Evolutionary conservation across 2,113 vertebrate genomes (phyloP).

Genomic region (Gobiocypris rarus): DNA sequence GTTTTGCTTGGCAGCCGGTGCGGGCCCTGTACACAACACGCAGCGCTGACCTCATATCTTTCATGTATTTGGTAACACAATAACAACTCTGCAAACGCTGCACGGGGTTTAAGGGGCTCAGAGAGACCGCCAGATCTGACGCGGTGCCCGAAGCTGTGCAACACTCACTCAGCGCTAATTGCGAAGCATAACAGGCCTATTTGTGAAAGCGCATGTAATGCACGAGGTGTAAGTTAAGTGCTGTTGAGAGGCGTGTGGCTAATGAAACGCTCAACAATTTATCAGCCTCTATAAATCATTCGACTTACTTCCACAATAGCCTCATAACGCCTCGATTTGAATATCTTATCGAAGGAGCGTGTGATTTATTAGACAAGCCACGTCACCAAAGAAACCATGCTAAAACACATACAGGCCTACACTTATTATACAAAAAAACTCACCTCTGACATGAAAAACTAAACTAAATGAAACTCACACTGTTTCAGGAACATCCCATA

Average conservation of each 20-base stretch:
- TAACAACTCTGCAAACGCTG: conserved; percentile 52
- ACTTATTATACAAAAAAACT: not conserved
- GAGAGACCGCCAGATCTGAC: conserved; percentile 50
- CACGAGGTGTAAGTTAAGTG: conserved; percentile 34
- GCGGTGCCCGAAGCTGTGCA: conserved; percentile 39
- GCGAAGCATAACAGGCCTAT: conserved; percentile 42
- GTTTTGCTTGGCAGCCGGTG: conserved; percentile 55
- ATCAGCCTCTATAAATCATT: conserved; percentile 39
- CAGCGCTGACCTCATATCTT: conserved; percentile 62
- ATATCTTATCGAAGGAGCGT: not conserved
- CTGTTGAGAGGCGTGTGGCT: conserved; percentile 38
- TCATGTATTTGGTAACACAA: conserved; percentile 55
- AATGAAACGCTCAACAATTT: conserved; percentile 39
- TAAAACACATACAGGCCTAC: not conserved
- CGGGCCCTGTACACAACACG: conserved; percentile 46
- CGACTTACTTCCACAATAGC: not conserved
- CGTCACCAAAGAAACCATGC: not conserved
- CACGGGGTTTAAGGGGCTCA: conserved; percentile 48
- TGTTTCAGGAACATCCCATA: not conserved
- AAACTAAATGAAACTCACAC: not conserved
- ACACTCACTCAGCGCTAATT: conserved; percentile 51
- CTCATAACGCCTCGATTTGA: not conserved
- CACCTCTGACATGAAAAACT: not conserved
- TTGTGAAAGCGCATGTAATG: conserved; percentile 30
- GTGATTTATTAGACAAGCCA: not conserved